Evolutionary conservation across 2,113 vertebrate species (phyloP).

Genomic region (Psittacula cyanocephala): DNA sequence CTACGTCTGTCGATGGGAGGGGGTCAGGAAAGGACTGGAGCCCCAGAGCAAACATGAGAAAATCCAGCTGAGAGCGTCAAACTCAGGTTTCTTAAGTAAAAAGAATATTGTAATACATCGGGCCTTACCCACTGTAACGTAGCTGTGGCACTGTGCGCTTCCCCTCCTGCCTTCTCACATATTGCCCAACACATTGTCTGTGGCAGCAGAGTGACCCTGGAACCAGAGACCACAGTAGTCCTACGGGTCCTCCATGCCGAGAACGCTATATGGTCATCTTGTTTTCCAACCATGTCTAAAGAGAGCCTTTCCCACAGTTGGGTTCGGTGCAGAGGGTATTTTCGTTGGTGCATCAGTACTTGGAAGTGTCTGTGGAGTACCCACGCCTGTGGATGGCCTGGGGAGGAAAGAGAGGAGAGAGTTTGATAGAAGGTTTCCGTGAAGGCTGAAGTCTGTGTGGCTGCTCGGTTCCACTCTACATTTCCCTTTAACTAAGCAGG

Average conservation of each 20-base stretch:
- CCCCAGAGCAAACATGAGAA: conserved; percentile 6
- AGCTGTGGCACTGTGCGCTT: not conserved
- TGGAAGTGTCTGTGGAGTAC: not conserved
- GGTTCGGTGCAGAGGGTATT: not conserved
- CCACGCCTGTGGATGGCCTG: not conserved
- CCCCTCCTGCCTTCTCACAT: not conserved
- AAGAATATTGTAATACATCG: not conserved
- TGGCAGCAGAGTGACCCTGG: not conserved
- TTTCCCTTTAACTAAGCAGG: not conserved
- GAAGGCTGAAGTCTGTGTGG: not conserved
- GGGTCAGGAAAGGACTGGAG: not conserved
- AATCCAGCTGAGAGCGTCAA: conserved; percentile 23
- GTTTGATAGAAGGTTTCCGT: not conserved
- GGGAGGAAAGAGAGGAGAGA: not conserved
- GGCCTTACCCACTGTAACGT: not conserved
- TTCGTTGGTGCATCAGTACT: not conserved
- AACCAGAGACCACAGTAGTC: not conserved
- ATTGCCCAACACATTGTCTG: not conserved
- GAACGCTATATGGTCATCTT: not conserved
- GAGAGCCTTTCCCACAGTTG: not conserved
- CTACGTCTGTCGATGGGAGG: not conserved
- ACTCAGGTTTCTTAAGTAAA: conserved; percentile 49
- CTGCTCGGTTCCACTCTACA: not conserved
- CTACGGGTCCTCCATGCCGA: not conserved
- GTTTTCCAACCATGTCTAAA: conserved; percentile 12